Percentiles rank a stretch among this genome's conserved stretches.
These are phyloP conservation scores for Tortricodes alternella DNA, from an alignment of 2,888 invertebrate genomes.

Conservation along the genomic window DNA sequence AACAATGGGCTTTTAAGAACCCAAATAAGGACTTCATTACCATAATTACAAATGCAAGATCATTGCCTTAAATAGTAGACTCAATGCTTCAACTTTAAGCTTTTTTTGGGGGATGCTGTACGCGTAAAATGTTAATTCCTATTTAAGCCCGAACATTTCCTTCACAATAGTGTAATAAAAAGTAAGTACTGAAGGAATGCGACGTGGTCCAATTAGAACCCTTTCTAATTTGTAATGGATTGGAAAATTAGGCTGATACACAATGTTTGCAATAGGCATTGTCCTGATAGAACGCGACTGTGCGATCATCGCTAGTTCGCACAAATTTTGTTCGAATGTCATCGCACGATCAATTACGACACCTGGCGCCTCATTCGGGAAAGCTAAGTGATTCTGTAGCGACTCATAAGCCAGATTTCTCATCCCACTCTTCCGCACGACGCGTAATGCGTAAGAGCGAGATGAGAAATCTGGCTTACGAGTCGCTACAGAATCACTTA, in stretches of 20 bases:
- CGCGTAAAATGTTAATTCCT: too few species aligned
- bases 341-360: too few species aligned
- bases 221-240: not conserved
- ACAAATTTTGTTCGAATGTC: too few species aligned
- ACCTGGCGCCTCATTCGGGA: too few species aligned
- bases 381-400: too few species aligned
- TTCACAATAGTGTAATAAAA: constrained; percentile 10
- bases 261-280: not conserved
- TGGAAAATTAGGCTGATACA: not conserved
- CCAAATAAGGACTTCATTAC: constrained; percentile 53
- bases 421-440: too few species aligned
- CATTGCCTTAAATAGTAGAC: constrained; percentile 40
- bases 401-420: too few species aligned
- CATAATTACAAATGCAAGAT: constrained; percentile 48
- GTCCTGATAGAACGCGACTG: too few species aligned
- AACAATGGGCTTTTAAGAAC: constrained; percentile 46
- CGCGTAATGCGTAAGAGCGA: too few species aligned
- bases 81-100: constrained; percentile 38
- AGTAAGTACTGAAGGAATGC: constrained; percentile 3
- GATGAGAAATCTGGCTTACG: too few species aligned
- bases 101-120: constrained; percentile 26
- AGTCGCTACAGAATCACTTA: too few species aligned
- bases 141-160: not conserved
- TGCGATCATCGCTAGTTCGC: too few species aligned
- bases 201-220: constrained; percentile 6